Percentiles rank a stretch among this genome's conserved stretches.
phyloP scores from a whole-genome alignment of 2,797 vertebrate genomes.

The Hylomyscus alleni region DNA sequence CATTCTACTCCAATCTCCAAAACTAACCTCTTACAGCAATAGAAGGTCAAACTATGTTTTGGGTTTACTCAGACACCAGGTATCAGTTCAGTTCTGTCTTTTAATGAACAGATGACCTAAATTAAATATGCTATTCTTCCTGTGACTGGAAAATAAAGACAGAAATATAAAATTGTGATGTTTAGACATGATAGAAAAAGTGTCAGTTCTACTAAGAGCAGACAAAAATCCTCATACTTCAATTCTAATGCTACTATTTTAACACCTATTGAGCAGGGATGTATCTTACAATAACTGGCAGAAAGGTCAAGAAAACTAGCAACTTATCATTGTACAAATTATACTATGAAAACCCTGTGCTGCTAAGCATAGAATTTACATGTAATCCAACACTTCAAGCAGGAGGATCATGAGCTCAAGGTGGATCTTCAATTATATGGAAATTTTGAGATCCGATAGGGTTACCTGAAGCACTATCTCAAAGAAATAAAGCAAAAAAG shows the following conservation, averaged over 20 bases:
- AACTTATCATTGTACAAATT: neutral
- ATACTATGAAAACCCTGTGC: constrained; percentile 10
- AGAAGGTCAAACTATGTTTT: neutral
- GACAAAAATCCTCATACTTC: neutral
- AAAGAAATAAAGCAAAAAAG: neutral
- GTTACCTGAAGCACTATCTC: neutral
- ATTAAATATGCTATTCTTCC: constrained; percentile 20
- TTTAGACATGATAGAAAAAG: neutral
- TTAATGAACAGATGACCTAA: constrained; percentile 23
- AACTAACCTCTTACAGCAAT: neutral
- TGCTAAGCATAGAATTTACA: neutral
- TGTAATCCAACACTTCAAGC: neutral
- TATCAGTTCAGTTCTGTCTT: constrained; percentile 7
- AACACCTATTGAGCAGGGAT: neutral
- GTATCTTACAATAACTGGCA: neutral
- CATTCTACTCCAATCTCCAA: neutral
- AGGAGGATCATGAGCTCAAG: neutral
- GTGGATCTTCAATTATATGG: neutral
- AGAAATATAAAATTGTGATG: constrained; percentile 16
- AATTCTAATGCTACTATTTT: constrained; percentile 13
- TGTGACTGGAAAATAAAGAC: constrained; percentile 13
- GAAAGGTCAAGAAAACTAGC: neutral
- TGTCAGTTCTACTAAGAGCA: neutral
- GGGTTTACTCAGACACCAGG: constrained; percentile 9
- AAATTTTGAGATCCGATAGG: neutral